Base-by-base conservation (phyloP, 1,140 invertebrate genomes). In the Sarcophaga bullata region DNA sequence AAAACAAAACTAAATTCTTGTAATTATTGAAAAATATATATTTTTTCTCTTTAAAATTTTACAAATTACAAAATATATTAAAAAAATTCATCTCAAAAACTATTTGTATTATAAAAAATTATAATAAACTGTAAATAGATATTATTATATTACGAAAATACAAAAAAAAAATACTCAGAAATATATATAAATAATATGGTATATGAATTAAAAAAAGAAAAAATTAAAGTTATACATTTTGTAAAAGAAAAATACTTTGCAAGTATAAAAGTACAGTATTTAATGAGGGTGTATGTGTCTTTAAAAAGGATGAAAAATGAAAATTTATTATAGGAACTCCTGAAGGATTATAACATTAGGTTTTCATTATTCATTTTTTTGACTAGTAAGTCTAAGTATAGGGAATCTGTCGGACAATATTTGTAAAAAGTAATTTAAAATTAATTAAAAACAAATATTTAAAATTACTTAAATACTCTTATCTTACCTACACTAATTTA, bases 361-460 rank as follows among this genome's bases (percentile, higher is more conserved):
- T 62, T 62, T 62, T n/a, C 17, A n/a, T 62, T 62, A 62, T n/a
- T 5, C 15, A n/a, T 62, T n/a, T 62, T 62, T n/a, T 68, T 68
- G n/a, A 68, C 62, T 19, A 68, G 25, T 37, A 37, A 37, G 62
- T 68, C 62, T 49, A 50, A 48, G 46, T 76, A 76, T 78, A 78
- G 75, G 75, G 75, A 50, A 78, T 50, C 75, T 78, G 75, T 50
- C 48, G 75, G 75, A 78, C 75, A 78, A 78, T 78, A 78, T 78
- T 78, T 78, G 75, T 78, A 78, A 78, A 78, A 78, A 78, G 8
- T 19, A 68, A 68, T 58, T 58, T 58, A 62, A 68, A 68, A 19
- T 19, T 19, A 68, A 37, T 37, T 37, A 37, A 37, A 37, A 37
- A 37, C 25, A 37, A 37, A 37, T 4, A 37, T 37, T n/a, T 1